A percentile compares a stretch with the other conserved stretches of the same genome.
These are phyloP conservation scores for Cisticola juncidis DNA, from an alignment of 2,113 vertebrate genomes.

Conservation along the genomic window DNA sequence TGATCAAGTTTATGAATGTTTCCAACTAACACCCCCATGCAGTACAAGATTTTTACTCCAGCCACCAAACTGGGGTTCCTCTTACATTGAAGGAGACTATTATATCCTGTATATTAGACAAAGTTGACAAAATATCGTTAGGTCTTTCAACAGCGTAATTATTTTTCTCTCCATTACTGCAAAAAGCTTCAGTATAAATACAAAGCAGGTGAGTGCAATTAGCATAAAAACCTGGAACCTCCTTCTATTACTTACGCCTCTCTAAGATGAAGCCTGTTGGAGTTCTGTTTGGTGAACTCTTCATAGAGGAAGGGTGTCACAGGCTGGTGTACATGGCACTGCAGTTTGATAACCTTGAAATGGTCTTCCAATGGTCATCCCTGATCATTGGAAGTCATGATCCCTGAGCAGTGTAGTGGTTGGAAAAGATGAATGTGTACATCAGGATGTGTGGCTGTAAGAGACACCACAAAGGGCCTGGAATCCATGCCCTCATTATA, in stretches of 20 bases:
- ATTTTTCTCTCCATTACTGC: neutral
- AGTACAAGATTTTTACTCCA: neutral
- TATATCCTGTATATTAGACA: neutral
- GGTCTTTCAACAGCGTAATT: neutral
- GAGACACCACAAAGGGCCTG: neutral
- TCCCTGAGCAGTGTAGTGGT: neutral
- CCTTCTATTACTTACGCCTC: neutral
- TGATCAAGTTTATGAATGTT: neutral
- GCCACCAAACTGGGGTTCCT: neutral
- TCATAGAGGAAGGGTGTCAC: neutral
- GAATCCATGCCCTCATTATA: neutral
- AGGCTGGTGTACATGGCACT: neutral
- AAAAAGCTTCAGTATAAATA: neutral
- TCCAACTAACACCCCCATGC: neutral
- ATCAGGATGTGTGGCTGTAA: neutral
- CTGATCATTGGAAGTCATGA: no score
- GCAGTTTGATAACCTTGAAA: neutral
- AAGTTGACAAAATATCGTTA: neutral
- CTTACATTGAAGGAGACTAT: neutral
- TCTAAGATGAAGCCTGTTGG: neutral
- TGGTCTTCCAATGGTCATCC: neutral
- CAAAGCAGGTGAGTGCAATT: neutral
- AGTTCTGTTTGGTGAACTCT: neutral
- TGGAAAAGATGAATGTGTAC: neutral
- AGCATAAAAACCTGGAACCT: neutral